These are phyloP conservation scores for Anoplophora glabripennis DNA, from an alignment of 1,140 invertebrate species.

Conservation along the genomic window DNA sequence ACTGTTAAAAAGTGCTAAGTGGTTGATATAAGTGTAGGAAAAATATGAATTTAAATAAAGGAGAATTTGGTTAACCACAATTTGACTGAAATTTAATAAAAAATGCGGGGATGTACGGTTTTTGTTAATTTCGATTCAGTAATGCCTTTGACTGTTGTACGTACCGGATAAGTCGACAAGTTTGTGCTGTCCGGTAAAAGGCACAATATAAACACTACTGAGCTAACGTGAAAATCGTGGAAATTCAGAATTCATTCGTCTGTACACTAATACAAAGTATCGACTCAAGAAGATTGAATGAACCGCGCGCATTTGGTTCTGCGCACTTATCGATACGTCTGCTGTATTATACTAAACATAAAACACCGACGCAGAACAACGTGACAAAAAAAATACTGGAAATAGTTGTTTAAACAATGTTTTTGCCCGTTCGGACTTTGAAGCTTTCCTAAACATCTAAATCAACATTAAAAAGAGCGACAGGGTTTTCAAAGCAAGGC, in stretches of 20 bases:
- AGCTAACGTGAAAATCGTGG: slow-evolving; percentile 16
- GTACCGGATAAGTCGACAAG: slow-evolving; percentile 21
- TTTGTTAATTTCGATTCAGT: not conserved
- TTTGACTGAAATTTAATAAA: too few relatives aligned
- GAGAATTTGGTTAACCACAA: too few relatives aligned
- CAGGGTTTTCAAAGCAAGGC: too few relatives aligned
- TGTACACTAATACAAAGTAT: slow-evolving; percentile 26
- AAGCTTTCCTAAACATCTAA: not conserved
- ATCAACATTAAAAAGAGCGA: too few relatives aligned
- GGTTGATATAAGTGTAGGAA: too few relatives aligned
- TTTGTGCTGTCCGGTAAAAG: slow-evolving; percentile 21
- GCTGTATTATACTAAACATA: slow-evolving; percentile 13
- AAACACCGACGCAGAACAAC: slow-evolving; percentile 9
- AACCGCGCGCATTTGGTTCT: slow-evolving; percentile 24
- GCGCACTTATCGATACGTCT: slow-evolving; percentile 35
- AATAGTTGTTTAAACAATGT: not conserved
- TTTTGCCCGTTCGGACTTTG: not conserved
- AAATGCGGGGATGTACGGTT: not conserved
- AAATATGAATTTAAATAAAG: too few relatives aligned
- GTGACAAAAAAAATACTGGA: slow-evolving; percentile 6
- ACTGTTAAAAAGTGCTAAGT: too few relatives aligned
- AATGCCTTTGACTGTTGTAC: slow-evolving; percentile 5
- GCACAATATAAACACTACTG: slow-evolving; percentile 23
- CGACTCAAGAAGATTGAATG: slow-evolving; percentile 30
- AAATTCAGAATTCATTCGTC: slow-evolving; percentile 28